Percentiles rank a stretch among this genome's conserved stretches.
Conservation (phyloP, 2,797 vertebrate genomes). For the Enteromius argenteus region DNA sequence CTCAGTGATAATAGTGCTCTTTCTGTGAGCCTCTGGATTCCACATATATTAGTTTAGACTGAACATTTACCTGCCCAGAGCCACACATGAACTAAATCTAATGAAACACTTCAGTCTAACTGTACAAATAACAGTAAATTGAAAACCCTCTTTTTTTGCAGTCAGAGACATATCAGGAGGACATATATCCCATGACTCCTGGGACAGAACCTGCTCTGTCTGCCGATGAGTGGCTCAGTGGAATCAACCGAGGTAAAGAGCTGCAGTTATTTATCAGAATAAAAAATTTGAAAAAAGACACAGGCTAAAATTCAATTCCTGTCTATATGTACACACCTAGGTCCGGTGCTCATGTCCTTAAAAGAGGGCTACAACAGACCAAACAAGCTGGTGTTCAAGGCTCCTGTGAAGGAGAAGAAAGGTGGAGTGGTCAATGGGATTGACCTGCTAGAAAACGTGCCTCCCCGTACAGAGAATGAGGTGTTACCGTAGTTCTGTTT, state of each 20-base stretch:
- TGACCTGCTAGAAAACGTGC: constrained; percentile 95
- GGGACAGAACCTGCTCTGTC: constrained; percentile 91
- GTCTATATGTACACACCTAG: constrained; percentile 70
- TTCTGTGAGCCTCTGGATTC: not conserved
- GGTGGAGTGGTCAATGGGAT: constrained; percentile 94
- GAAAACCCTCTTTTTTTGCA: constrained; percentile 69
- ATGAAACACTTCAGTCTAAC: not conserved
- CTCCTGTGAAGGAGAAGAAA: constrained; percentile 91
- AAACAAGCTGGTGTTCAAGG: constrained; percentile 91
- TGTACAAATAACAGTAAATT: not conserved
- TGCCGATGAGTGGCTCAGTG: constrained; percentile 93
- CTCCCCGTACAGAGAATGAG: constrained; percentile 96
- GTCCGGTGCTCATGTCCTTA: constrained; percentile 94
- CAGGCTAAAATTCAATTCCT: not conserved
- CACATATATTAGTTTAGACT: not conserved
- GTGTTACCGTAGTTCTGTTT: constrained; percentile 66
- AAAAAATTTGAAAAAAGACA: not conserved
- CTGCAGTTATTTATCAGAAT: not conserved
- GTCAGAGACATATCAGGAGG: constrained; percentile 98
- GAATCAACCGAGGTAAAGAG: constrained; percentile 88
- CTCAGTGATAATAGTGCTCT: not conserved
- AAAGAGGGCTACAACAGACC: constrained; percentile 93
- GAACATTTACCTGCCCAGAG: not conserved
- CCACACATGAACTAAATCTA: not conserved
- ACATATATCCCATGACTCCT: constrained; percentile 98